These are phyloP conservation scores for Nipponacmea schrenckii DNA, from an alignment of 2,888 invertebrate genomes.

Conservation along the genomic window DNA sequence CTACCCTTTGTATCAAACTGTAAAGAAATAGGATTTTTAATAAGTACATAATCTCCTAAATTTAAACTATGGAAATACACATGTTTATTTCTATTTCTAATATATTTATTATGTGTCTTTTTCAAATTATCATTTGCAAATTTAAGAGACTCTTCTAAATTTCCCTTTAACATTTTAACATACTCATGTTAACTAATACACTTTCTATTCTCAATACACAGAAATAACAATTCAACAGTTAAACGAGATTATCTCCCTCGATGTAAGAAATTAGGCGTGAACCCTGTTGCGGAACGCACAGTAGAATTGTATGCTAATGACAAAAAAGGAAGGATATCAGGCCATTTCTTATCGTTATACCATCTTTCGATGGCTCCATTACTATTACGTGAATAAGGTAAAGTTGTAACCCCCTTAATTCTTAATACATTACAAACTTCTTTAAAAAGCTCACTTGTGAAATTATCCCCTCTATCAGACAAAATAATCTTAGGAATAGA, in stretches of 20 bases:
- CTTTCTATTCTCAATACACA: neutral
- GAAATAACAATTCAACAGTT: constrained; percentile 1
- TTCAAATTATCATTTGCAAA: neutral
- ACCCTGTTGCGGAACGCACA: no score
- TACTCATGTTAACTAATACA: neutral
- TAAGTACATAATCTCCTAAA: neutral
- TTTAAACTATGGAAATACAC: neutral
- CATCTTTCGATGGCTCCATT: neutral
- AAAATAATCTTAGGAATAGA: neutral
- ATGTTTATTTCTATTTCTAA: constrained; percentile 1
- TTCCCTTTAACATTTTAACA: neutral
- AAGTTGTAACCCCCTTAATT: no score
- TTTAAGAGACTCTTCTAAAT: neutral
- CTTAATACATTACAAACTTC: neutral
- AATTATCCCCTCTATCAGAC: neutral
- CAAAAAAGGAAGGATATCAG: constrained; percentile 1
- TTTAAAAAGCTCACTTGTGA: constrained; percentile 1
- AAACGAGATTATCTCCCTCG: constrained; percentile 2
- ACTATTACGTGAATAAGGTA: neutral
- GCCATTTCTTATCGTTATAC: neutral
- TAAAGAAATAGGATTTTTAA: neutral
- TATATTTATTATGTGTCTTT: neutral
- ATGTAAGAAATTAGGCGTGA: neutral
- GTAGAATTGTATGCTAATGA: no score
- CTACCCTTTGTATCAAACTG: no score